phyloP scores from a whole-genome alignment of 2,113 vertebrate genomes.

The Megaptera novaeangliae region DNA sequence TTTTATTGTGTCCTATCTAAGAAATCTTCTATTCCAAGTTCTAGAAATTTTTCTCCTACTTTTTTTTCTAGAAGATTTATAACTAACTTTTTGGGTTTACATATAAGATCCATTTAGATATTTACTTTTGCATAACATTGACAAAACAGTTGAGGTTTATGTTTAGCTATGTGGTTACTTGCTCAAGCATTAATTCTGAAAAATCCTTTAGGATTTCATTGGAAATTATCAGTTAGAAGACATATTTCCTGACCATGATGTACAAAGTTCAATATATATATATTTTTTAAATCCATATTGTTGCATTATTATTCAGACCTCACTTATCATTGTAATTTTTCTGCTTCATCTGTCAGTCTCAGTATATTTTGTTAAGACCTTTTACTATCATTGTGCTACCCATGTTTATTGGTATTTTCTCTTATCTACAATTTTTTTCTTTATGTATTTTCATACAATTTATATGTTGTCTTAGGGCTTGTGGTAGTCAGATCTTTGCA shows the following conservation, averaged over 20 bases:
- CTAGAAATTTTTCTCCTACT: background rate
- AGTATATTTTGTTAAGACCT: background rate
- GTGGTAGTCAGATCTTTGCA: background rate
- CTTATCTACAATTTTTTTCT: background rate
- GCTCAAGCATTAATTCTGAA: background rate
- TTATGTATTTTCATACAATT: background rate
- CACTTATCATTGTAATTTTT: background rate
- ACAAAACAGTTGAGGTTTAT: background rate
- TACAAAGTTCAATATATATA: background rate
- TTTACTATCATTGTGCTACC: background rate
- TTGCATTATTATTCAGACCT: background rate
- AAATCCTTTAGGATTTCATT: background rate
- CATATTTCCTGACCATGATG: background rate
- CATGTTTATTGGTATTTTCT: background rate
- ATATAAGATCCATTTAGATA: background rate
- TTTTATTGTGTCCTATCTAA: background rate
- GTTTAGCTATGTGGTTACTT: background rate
- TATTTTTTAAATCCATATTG: background rate
- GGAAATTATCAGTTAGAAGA: background rate
- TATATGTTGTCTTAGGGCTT: background rate
- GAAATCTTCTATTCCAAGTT: background rate
- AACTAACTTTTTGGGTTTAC: background rate
- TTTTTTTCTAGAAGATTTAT: background rate
- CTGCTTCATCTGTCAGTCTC: background rate
- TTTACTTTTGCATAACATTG: background rate